Conservation (phyloP, 2,113 vertebrate species). For the Trematomus loennbergii region DNA sequence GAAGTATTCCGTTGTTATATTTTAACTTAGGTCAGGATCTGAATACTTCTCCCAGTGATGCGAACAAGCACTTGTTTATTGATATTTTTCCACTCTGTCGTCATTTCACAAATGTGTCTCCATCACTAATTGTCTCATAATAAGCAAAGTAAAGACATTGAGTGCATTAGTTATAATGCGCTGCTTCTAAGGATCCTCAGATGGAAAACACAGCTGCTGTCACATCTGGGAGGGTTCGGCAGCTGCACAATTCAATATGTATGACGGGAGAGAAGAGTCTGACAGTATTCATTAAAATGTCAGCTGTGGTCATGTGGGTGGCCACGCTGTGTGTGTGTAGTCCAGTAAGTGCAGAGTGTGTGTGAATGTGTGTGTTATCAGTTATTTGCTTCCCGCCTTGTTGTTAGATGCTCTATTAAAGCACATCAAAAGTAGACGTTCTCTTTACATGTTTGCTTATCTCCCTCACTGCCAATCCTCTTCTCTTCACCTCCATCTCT, state of each 20-base stretch:
- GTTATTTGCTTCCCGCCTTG: constrained; percentile 9
- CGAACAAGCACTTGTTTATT: neutral
- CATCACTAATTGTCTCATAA: constrained; percentile 42
- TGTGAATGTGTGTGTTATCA: constrained; percentile 10
- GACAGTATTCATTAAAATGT: constrained; percentile 66
- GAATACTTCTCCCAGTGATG: neutral
- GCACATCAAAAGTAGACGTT: constrained; percentile 47
- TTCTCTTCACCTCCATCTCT: constrained; percentile 22
- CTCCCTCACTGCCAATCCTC: constrained; percentile 31
- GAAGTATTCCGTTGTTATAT: no score
- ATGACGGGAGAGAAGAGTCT: constrained; percentile 50
- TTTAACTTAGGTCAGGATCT: neutral
- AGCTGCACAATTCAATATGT: constrained; percentile 70
- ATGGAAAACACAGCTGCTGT: constrained; percentile 70
- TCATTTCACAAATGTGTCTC: constrained; percentile 11
- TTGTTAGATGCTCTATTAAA: constrained; percentile 61
- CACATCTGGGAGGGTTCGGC: constrained; percentile 71
- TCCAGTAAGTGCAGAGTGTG: neutral
- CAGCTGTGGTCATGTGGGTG: constrained; percentile 56
- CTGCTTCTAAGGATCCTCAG: constrained; percentile 47
- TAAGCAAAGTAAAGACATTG: constrained; percentile 20
- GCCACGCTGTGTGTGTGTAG: constrained; percentile 8
- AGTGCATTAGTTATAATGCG: constrained; percentile 57
- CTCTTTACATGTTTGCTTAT: constrained; percentile 53
- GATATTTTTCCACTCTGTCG: neutral